phyloP scores from a whole-genome alignment of 2,113 vertebrate genomes.

The Blennius ocellaris region DNA sequence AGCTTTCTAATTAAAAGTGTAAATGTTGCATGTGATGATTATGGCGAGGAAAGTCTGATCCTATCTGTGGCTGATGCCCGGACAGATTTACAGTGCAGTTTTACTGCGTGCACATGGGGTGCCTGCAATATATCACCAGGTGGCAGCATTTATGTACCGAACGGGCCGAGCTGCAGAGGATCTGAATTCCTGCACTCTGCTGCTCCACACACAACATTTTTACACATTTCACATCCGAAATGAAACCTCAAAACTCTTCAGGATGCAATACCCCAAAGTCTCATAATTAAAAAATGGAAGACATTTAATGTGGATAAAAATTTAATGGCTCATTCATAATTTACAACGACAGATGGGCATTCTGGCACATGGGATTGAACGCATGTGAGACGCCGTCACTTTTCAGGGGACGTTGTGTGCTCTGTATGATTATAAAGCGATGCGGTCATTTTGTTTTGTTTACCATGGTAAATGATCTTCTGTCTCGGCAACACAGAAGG shows the following conservation, averaged over 20 bases:
- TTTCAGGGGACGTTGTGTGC: conserved; percentile 50
- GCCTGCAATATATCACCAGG: conserved; percentile 76
- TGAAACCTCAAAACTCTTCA: conserved; percentile 63
- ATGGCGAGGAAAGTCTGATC: conserved; percentile 10
- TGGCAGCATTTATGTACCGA: conserved; percentile 82
- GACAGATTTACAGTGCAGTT: conserved; percentile 30
- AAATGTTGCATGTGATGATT: conserved; percentile 53
- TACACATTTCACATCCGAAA: conserved; percentile 37
- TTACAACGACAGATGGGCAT: conserved; percentile 84
- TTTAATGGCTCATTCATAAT: conserved; percentile 86
- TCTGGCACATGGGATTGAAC: conserved; percentile 67
- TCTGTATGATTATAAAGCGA: conserved; percentile 66
- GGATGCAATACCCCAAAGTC: conserved; percentile 62
- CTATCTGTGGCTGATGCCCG: conserved; percentile 21
- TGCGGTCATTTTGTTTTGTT: conserved; percentile 66
- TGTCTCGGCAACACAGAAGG: conserved; percentile 6
- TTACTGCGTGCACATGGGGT: conserved; percentile 43
- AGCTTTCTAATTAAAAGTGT: conserved; percentile 57
- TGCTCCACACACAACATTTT: conserved; percentile 2
- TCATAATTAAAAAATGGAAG: conserved; percentile 83
- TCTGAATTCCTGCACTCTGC: conserved; percentile 49
- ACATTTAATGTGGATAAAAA: conserved; percentile 83
- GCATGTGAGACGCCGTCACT: conserved; percentile 60
- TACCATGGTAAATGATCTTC: conserved; percentile 38
- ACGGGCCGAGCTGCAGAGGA: conserved; percentile 39